Evolutionary conservation across 2,888 invertebrate species (phyloP).

Genomic region (Patella ulyssiponensis): DNA sequence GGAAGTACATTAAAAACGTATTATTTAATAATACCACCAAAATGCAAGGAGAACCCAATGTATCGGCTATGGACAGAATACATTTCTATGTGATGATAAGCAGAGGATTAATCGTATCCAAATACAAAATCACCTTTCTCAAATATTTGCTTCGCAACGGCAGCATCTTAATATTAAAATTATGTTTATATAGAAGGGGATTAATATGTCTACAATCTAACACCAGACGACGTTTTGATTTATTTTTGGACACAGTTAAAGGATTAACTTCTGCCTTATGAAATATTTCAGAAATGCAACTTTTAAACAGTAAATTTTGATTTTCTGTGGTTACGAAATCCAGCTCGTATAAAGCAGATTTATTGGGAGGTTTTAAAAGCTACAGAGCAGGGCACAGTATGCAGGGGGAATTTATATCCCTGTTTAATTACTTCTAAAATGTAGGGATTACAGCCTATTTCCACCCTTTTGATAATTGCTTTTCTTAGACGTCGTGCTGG

Average conservation of each 20-base stretch:
- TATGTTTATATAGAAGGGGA: background rate
- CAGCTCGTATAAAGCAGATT: background rate
- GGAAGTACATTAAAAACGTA: background rate
- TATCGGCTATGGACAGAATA: background rate
- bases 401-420: background rate
- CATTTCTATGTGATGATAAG: constrained; percentile 4
- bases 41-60: background rate
- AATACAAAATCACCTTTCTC: background rate
- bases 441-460: background rate
- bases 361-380: background rate
- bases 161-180: background rate
- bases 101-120: background rate
- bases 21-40: background rate
- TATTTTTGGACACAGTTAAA: background rate
- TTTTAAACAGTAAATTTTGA: background rate
- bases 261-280: background rate
- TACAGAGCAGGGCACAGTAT: background rate
- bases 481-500: too few species aligned
- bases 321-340: background rate
- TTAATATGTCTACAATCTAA: constrained; percentile 9
- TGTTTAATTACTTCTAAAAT: background rate
- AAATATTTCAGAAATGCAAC: background rate
- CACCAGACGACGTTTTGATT: background rate
- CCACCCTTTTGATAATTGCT: too few species aligned
- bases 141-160: background rate